phyloP scores from a whole-genome alignment of 1,140 invertebrate genomes.

The Laupala kohalensis region DNA sequence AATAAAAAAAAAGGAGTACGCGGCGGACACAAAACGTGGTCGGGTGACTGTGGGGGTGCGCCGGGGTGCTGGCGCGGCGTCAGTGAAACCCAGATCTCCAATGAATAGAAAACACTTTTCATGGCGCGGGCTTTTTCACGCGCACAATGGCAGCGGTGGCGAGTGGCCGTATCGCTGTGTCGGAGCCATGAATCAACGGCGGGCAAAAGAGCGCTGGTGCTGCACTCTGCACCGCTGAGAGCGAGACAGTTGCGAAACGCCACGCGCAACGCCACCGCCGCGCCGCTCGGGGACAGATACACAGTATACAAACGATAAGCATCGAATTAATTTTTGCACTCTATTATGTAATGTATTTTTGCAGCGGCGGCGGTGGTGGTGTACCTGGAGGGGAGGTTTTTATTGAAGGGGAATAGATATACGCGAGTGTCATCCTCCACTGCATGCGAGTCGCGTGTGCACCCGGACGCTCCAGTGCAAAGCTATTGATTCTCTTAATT shows the following conservation, averaged over 20 bases:
- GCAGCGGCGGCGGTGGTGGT: neutral
- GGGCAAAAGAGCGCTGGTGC: neutral
- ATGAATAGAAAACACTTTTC: neutral
- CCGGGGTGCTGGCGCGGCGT: neutral
- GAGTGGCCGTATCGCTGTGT: neutral
- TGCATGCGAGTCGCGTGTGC: neutral
- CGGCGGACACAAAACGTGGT: neutral
- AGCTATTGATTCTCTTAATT: constrained; percentile 9
- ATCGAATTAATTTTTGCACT: constrained; percentile 7
- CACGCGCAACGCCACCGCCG: no score
- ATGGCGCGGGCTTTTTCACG: neutral
- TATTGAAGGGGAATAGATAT: no score
- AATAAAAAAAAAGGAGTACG: neutral
- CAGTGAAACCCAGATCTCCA: neutral
- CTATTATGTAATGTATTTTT: constrained; percentile 8
- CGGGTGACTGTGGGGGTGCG: no score
- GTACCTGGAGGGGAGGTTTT: neutral
- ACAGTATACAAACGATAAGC: neutral
- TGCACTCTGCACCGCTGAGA: no score
- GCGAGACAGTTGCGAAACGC: neutral
- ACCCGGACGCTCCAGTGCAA: neutral
- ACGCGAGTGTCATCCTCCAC: neutral
- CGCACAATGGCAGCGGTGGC: neutral
- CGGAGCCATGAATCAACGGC: neutral
- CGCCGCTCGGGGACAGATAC: neutral